Evolutionary conservation across 2,113 vertebrate genomes (phyloP), one percentile per base, ranked within the genome.

Genomic region (Thermophis baileyi): DNA sequence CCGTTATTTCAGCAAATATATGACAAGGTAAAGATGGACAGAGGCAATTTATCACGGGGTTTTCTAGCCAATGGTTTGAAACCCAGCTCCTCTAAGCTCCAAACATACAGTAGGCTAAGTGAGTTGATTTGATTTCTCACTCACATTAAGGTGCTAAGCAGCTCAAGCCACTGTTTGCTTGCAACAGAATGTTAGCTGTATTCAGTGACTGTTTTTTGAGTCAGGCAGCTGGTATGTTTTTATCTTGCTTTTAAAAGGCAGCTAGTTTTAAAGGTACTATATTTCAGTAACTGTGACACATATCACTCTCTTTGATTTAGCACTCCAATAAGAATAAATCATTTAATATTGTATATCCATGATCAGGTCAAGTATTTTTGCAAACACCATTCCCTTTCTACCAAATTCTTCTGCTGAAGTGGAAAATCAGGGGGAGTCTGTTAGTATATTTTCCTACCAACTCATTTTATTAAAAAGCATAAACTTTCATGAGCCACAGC

Each of bases 1-100:
- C 87, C 90, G 94, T 93, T 40, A 90, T 96, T 96, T 95, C 92
- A 94, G 89, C 94, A 95, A 95, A 92, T 50, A 94, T 40, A 94
- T 93, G 92, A 95, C 94, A 97, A 95, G 89, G 93, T 93, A 94
- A 96, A 95, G 93, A 94, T 85, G 88, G 93, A 95, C 90, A 95
- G 90, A 96, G 85, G 57, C 88, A 96, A 95, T 97, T 96, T 95
- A 91, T 95, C 54, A 53, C 63, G n/a, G 87, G 87, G 89, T 16
- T 94, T 90, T 89, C 46, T 90, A 96, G 55, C 54, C 94, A 57
- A 92, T 87, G 91, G 90, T 94, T 94, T 93, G 89, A 95, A 96
- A 91, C 8, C 5, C 90, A 96, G 85, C 87, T 40, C 44, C 90
- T 91, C 93, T 55, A 81, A 94, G 85, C 91, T 90, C 2, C 0